Conservation (phyloP, 1,140 invertebrate species). For the Dolichoris vasculosae region DNA sequence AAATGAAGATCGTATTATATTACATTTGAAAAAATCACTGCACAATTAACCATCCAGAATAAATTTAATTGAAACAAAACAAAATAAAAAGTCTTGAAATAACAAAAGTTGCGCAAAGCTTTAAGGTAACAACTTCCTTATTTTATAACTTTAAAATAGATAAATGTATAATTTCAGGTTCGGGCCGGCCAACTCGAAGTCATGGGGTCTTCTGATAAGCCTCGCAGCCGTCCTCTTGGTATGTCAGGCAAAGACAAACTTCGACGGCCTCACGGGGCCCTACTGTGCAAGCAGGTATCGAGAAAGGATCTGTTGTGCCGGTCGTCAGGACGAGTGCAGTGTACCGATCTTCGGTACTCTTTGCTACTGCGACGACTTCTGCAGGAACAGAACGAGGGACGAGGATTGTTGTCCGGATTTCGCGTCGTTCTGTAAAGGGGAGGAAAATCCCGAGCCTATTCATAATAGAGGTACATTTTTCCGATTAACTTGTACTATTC, state of each 20-base stretch:
- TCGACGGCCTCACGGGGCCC: slow-evolving; percentile 63
- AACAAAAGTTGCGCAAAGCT: no score
- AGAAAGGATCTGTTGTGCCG: slow-evolving; percentile 78
- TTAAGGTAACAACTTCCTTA: no score
- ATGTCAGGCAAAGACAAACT: slow-evolving; percentile 57
- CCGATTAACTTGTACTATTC: no score
- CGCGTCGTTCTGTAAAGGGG: slow-evolving; percentile 80
- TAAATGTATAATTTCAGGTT: background rate
- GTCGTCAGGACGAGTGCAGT: slow-evolving; percentile 83
- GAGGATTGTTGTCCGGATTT: slow-evolving; percentile 93
- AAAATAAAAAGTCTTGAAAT: no score
- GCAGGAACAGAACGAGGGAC: slow-evolving; percentile 75
- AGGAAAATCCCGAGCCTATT: background rate
- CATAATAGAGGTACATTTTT: background rate
- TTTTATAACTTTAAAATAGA: no score
- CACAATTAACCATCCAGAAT: no score
- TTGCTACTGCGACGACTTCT: slow-evolving; percentile 96
- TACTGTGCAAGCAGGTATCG: slow-evolving; percentile 69
- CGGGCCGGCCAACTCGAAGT: background rate
- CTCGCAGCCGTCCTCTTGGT: background rate
- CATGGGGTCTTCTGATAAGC: background rate
- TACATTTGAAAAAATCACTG: no score
- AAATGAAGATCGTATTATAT: no score
- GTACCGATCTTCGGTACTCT: slow-evolving; percentile 83
- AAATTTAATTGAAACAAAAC: no score